Evolutionary conservation across 2,113 vertebrate genomes (phyloP).

Genomic region (Cyprinodon brontotheroides): DNA sequence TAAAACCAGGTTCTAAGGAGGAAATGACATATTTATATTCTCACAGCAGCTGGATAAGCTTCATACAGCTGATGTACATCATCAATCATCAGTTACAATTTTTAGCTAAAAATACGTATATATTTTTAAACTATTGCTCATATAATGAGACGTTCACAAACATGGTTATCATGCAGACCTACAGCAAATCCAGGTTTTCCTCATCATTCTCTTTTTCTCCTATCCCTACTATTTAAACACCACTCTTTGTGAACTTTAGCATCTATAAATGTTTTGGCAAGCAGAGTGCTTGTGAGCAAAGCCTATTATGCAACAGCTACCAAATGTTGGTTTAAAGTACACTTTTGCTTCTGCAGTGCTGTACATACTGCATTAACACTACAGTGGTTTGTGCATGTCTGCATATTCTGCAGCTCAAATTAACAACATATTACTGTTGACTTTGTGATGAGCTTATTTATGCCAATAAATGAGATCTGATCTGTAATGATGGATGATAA

Average conservation of each 20-base stretch:
- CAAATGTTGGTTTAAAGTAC: background rate
- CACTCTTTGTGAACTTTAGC: background rate
- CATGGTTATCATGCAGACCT: background rate
- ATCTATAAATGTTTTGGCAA: background rate
- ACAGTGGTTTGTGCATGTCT: background rate
- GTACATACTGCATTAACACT: background rate
- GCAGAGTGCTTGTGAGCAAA: background rate
- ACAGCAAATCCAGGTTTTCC: background rate
- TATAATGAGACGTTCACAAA: background rate
- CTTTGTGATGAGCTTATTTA: background rate
- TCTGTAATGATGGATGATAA: background rate
- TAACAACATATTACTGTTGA: background rate
- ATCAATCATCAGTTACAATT: no score
- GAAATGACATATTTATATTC: background rate
- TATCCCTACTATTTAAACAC: background rate
- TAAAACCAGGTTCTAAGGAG: background rate
- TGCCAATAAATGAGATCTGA: background rate
- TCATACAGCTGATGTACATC: no score
- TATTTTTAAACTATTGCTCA: background rate
- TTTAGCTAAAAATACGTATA: no score
- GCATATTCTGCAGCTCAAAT: background rate
- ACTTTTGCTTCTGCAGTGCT: background rate
- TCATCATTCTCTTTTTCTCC: background rate
- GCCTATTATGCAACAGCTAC: background rate
- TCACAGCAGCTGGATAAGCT: background rate